Evolutionary conservation across 2,113 vertebrate species (phyloP).

Genomic region (Pyrgilauda ruficollis): DNA sequence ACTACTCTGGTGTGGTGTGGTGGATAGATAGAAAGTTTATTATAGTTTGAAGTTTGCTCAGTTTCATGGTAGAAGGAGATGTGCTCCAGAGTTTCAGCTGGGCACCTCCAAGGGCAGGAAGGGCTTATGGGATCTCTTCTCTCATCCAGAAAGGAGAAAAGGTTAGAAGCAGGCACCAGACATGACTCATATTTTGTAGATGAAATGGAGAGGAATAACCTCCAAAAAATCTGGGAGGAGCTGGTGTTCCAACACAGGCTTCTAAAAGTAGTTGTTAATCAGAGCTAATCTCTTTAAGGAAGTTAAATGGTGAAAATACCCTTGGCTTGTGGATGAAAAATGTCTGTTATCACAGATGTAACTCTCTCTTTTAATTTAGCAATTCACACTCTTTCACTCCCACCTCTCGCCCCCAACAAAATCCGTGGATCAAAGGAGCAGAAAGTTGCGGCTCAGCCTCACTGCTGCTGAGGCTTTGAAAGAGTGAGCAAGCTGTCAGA

Average conservation of each 20-base stretch:
- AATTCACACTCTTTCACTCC: not conserved
- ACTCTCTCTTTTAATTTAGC: not conserved
- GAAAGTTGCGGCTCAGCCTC: not conserved
- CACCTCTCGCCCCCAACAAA: not conserved
- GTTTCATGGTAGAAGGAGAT: not conserved
- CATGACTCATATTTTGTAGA: not conserved
- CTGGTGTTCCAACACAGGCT: not conserved
- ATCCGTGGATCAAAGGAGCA: not conserved
- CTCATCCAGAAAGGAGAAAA: not conserved
- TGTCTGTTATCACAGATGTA: not conserved
- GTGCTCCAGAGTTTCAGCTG: not conserved
- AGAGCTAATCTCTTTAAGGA: not conserved
- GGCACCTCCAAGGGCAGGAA: accelerated
- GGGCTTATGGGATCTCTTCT: not conserved
- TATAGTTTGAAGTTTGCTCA: not conserved
- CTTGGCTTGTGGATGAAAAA: not conserved
- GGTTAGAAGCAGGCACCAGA: not conserved
- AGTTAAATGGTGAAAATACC: not conserved
- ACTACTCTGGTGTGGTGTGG: not conserved
- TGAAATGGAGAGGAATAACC: not conserved
- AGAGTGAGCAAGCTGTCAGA: not conserved
- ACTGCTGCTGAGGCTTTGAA: not conserved
- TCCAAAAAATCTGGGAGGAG: not conserved
- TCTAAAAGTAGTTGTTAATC: not conserved
- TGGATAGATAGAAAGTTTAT: not conserved